Evolutionary conservation across 2,797 vertebrate genomes (phyloP).

Genomic region (Diglossa cyanea): DNA sequence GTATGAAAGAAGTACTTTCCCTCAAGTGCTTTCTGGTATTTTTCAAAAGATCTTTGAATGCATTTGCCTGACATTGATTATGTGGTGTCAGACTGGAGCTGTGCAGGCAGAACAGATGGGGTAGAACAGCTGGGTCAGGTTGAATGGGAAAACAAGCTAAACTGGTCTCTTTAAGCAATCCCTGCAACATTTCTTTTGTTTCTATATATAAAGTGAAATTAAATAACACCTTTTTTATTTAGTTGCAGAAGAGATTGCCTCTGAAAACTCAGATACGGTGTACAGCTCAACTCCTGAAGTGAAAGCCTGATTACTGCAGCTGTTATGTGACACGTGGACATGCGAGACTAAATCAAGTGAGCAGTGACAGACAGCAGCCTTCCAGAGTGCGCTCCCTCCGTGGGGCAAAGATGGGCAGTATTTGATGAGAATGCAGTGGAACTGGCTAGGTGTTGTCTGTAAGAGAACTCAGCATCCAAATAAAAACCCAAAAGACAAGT

Average conservation of each 20-base stretch:
- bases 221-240: background rate
- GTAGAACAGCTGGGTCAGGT: background rate
- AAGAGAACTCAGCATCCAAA: constrained; percentile 42
- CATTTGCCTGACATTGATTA: background rate
- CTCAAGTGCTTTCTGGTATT: background rate
- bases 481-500: constrained; percentile 59
- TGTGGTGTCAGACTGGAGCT: background rate
- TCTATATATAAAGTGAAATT: background rate
- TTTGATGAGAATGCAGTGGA: constrained; percentile 64
- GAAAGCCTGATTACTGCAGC: constrained; percentile 83
- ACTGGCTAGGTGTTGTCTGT: constrained; percentile 63
- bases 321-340: constrained; percentile 7
- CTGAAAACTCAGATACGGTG: constrained; percentile 90
- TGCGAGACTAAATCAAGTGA: constrained; percentile 60
- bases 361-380: constrained; percentile 66
- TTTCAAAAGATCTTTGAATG: background rate
- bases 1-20: background rate
- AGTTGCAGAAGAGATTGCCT: constrained; percentile 87
- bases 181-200: background rate
- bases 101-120: background rate
- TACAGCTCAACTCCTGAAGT: constrained; percentile 90
- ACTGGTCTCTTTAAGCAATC: background rate
- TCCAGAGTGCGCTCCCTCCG: constrained; percentile 48
- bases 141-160: background rate
- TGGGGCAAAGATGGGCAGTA: constrained; percentile 63